Evolutionary conservation across 2,888 invertebrate genomes (phyloP), one percentile per base, ranked within the genome.

Genomic region (Bruchidius siliquastri): DNA sequence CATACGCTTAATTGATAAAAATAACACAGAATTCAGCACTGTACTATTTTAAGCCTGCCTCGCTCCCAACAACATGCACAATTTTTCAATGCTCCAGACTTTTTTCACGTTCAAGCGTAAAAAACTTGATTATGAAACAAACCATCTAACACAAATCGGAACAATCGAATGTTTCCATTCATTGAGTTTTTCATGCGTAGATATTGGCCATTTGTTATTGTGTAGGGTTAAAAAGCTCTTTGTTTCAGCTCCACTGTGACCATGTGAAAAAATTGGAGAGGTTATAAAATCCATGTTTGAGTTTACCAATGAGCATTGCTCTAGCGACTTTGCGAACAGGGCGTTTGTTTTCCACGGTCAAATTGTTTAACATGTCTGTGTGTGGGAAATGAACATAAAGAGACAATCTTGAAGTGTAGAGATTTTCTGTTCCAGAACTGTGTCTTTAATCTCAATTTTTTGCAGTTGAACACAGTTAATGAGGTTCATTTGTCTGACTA

Each of bases 1-100:
- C 6, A 13, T 13, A 49, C 49, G 13, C 49, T 13, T 13, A 49
- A 8, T 13, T 13, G 3, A 30, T 8, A 1, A 18, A 49, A 49
- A 49, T 49, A 13, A 49, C 1, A 49, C 13, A 1, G 6, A 49
- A 49, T 49, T 49, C 49, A 3, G 13, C 6, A 1, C 18, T 49
- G 49, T 49, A 49, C 49, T 49, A 49, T 49, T 49, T 49, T 49
- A 49, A 49, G 49, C 49, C 49, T 18, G 18, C 18, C 18, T 49
- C 10, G 49, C 13, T 49, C 18, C 18, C 6, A 18, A 49, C 49
- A 49, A 18, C 49, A 49, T 18, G 49, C 13, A 49, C 13, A 72
- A 13, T 66, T 68, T 67, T 71, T 68, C 13, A 66, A 66, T 69
- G 70, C 72, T 32, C 10, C 13, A 72, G 22, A 70, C 26, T 21